Base-by-base conservation (phyloP, 1,140 invertebrate genomes). In the Pygmarrhopalites habei region DNA sequence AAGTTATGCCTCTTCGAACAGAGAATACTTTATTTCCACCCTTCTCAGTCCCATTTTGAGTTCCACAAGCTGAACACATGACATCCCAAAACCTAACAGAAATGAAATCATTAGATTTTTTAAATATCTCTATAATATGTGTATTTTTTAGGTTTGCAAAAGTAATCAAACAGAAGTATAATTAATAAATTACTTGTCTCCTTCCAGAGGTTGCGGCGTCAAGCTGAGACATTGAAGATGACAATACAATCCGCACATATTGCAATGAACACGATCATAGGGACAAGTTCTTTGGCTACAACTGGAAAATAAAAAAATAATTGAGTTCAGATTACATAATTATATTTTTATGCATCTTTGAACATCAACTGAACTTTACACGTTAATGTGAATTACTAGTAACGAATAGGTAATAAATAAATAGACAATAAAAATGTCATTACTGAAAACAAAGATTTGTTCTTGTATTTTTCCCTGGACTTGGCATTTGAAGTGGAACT, bases 31-130 rank as follows among this genome's bases (percentile, higher is more conserved):
- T 56, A 21, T 52, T 39, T 15, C 10, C 25, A 17, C 29, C 41
- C n/a, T 21, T 44, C 21, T 43, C 58, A 17, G 21, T 58, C 25
- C 49, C 41, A 3, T 63, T 53, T 58, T 67, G 66, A 25, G 57
- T 64, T 44, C 66, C 66, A 64, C 66, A 67, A 1, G 57, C 30
- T 29, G 58, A 60, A 61, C 66, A 67, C 44, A 67, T 55, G 14
- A 67, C 30, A 28, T 67, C 66, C 66, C 66, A 67, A 53, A 64
- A 67, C 17, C 62, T 64, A 30, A 21, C 25, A 46, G 58, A 28
- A 62, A 29, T 26, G 30, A 23, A 55, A 5, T 25, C 3, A 21
- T 25, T 15, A 60, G 10, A 51, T 23, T 23, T 53, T 55, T 53
- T 15, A n/a, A n/a, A n/a, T 26, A 56, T 41, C 32, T 58, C 30